Base-by-base conservation (phyloP, 2,888 invertebrate genomes). In the Aphidoletes aphidimyza region DNA sequence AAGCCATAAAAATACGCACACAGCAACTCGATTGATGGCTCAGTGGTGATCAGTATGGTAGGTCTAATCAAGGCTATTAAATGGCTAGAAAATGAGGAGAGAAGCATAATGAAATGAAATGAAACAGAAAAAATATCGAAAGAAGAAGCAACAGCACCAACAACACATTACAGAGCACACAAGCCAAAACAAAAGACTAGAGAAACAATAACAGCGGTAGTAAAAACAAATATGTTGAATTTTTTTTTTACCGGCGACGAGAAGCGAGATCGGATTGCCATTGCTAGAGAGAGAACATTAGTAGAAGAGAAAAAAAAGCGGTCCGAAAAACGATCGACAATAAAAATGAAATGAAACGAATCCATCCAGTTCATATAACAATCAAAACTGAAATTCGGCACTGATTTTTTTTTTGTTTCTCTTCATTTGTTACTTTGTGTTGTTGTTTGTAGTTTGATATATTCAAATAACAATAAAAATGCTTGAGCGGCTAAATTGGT, bases 1-100 rank as follows among this genome's bases (percentile, higher is more conserved):
- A 69, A 69, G 69, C 69, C 5, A 69, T 69, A 69, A 69, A 54
- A 69, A 69, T 69, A 69, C 69, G 69, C 69, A 69, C 69, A 69
- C 30, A 69, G 30, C 69, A 69, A 69, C 69, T 69, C 22, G 54
- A 54, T 22, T 3, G 69, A 14, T 14, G 30, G 11, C 47, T 19
- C 39, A 39, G n/a, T n/a, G 5, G 19, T 47, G 17, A 47, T 47
- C 47, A 47, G 42, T 47, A 30, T 26, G 54, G 11, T 54, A 54
- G 22, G 54, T 54, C 26, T 22, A 54, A 54, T 54, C 54, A 54
- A 22, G 54, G 54, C 54, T 54, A 69, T 30, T 30, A 69, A 69
- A 69, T 30, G 69, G 30, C 69, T 69, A 69, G 69, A 69, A 69
- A 69, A 69, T 14, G 11, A 26, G 30, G 6, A 69, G 0, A 34